A percentile compares a stretch with the other conserved stretches of the same genome.
Evolutionary conservation across 1,140 invertebrate genomes (phyloP).

Genomic region (Philotrypesis tridentata): DNA sequence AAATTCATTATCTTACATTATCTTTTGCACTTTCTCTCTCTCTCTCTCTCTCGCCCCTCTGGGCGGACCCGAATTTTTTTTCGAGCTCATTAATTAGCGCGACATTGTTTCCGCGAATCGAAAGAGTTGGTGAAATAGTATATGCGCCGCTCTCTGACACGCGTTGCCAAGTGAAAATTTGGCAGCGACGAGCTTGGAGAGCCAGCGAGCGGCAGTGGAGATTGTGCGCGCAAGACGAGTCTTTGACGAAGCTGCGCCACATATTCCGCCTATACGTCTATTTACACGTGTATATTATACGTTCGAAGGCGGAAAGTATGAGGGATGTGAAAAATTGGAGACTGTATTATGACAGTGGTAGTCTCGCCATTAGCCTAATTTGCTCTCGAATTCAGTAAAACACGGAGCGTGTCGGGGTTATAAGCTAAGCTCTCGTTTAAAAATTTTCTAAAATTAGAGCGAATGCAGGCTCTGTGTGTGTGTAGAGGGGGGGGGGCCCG

Average conservation of each 20-base stretch:
- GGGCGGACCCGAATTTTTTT: not conserved
- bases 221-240: constrained; percentile 1
- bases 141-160: not conserved
- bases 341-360: not conserved
- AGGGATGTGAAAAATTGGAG: constrained; percentile 2
- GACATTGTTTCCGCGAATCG: constrained; percentile 4
- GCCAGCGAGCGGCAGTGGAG: too few species aligned
- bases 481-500: too few species aligned
- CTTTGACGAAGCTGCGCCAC: not conserved
- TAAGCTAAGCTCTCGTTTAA: not conserved
- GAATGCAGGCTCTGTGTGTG: too few species aligned
- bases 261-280: not conserved
- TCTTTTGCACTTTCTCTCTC: not conserved
- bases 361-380: constrained; percentile 32
- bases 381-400: not conserved
- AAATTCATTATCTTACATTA: constrained; percentile 36
- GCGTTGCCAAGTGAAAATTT: constrained; percentile 23
- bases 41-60: not conserved
- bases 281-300: not conserved
- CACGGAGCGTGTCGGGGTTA: not conserved
- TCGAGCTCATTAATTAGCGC: not conserved
- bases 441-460: constrained; percentile 43
- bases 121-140: constrained; percentile 21
- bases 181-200: too few species aligned
- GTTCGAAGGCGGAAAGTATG: too few species aligned